A percentile compares a stretch with the other conserved stretches of the same genome.
Conservation (phyloP, 2,888 invertebrate species). For the Tetramorium bicarinatum region DNA sequence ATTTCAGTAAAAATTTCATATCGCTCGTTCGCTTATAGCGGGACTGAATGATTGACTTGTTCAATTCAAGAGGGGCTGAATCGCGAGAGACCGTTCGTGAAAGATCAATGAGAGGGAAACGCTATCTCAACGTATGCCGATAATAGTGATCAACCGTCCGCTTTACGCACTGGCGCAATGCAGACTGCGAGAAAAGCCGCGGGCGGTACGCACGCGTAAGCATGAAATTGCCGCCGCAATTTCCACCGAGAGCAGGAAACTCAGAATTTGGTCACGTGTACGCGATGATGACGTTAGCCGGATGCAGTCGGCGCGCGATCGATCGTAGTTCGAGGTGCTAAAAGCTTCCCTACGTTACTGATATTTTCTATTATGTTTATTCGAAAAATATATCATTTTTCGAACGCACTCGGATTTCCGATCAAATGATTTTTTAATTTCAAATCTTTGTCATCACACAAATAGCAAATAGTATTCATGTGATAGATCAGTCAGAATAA, state of each 20-base stretch:
- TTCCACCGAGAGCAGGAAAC: constrained; percentile 33
- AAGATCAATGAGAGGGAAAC: neutral
- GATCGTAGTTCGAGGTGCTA: constrained; percentile 71
- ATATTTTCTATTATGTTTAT: constrained; percentile 34
- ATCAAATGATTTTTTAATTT: neutral
- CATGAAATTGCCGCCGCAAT: constrained; percentile 37
- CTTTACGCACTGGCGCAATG: constrained; percentile 46
- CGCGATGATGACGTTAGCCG: constrained; percentile 72
- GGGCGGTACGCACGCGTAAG: constrained; percentile 38
- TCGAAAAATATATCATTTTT: neutral
- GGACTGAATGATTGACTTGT: neutral
- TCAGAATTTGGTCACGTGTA: constrained; percentile 68
- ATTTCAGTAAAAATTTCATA: neutral
- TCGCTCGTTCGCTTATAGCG: neutral
- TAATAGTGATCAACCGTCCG: neutral
- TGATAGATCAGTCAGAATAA: constrained; percentile 6
- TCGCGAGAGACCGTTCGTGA: neutral
- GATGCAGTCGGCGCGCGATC: constrained; percentile 72
- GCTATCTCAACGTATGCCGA: neutral
- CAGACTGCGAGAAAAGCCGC: constrained; percentile 21
- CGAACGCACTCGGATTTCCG: neutral
- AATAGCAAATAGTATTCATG: neutral
- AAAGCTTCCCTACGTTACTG: constrained; percentile 55
- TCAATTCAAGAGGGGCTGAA: neutral
- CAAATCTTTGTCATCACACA: neutral